These are phyloP conservation scores for Hermaeophaga mercurialis DNA, from an alignment of 2,888 invertebrate genomes.

Conservation along the genomic window DNA sequence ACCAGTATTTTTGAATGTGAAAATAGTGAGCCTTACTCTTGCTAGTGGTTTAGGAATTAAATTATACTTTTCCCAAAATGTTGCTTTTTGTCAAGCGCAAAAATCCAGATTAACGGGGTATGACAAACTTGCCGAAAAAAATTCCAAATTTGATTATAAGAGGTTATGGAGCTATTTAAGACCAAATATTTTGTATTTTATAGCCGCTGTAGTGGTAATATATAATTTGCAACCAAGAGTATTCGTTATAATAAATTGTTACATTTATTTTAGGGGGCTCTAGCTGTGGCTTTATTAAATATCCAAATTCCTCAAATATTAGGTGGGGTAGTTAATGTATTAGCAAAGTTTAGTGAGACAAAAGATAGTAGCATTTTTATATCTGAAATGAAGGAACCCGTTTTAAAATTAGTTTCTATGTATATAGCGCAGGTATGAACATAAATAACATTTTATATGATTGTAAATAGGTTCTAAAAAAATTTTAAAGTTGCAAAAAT, in stretches of 20 bases:
- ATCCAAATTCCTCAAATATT: constrained; percentile 86
- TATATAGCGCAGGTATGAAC: constrained; percentile 73
- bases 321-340: constrained; percentile 81
- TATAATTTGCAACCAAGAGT: neutral
- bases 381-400: constrained; percentile 69
- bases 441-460: neutral
- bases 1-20: constrained; percentile 3
- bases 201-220: constrained; percentile 79
- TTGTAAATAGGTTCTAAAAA: no score
- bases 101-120: constrained; percentile 52
- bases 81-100: constrained; percentile 47
- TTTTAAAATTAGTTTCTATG: constrained; percentile 68
- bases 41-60: constrained; percentile 38
- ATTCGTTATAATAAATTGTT: neutral
- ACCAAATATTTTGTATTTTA: constrained; percentile 77
- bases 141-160: constrained; percentile 77
- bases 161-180: constrained; percentile 73
- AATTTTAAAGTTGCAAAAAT: no score
- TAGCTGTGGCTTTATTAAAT: constrained; percentile 85
- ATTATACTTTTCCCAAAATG: constrained; percentile 39
- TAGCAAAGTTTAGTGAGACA: constrained; percentile 64
- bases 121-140: constrained; percentile 55
- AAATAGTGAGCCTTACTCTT: constrained; percentile 37
- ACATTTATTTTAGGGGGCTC: constrained; percentile 73
- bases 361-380: constrained; percentile 62